Evolutionary conservation across 2,888 invertebrate species (phyloP), one percentile per base, ranked within the genome.

Genomic region (Trissonchulus latispiculum): DNA sequence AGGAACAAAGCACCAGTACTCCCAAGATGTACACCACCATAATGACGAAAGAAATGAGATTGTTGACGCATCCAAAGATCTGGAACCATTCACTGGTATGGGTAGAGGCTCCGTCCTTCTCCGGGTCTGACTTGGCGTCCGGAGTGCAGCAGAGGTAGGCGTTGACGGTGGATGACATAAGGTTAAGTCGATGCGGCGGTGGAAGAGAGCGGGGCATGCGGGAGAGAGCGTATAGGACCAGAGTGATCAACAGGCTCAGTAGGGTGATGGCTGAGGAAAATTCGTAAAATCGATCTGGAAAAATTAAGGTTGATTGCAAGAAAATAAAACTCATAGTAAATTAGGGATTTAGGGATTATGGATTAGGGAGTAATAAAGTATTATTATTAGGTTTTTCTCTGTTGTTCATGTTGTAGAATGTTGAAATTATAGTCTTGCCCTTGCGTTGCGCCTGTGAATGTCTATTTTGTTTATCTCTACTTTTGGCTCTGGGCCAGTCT

Each of bases 221-320:
- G 35, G 77, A 75, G 74, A 79, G 77, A 1, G 79, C 79, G 1
- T 77, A 76, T 66, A 78, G 75, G 68, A 80, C 75, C n/a, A 80
- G 77, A 18, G 80, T 79, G n/a, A 77, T 73, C 73, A 80, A 76
- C n/a, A 80, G 77, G 67, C 77, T 77, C 36, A 79, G 71, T 29
- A 80, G 77, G 1, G 79, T 79, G 71, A 78, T 76, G 66, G 76
- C 76, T 70, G 80, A 75, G 1, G 80, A 80, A 77, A 80, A 79
- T 31, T 79, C 79, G 76, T 80, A 80, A 77, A 80, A 80, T 15
- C 77, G 64, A 72, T 80, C 80, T 80, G 76, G 28, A 77, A 28
- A 8, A n/a, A n/a, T n/a, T n/a, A n/a, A n/a, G n/a, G n/a, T n/a
- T n/a, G n/a, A n/a, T n/a, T n/a, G n/a, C n/a, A n/a, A n/a, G n/a